These are phyloP conservation scores for Nycteola revayana DNA, from an alignment of 2,888 invertebrate genomes.

Conservation along the genomic window DNA sequence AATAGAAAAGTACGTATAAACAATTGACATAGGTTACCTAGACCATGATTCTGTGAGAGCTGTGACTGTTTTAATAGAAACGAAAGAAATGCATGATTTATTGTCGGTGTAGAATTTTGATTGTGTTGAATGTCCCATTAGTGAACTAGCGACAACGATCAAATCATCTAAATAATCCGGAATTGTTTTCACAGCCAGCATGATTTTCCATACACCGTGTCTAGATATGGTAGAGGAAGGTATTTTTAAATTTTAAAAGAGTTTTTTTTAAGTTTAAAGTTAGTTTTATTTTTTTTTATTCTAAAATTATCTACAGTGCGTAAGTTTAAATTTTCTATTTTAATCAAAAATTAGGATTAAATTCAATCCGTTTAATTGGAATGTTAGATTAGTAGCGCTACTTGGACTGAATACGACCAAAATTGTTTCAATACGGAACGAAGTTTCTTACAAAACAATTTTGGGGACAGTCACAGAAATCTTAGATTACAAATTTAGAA, in stretches of 20 bases:
- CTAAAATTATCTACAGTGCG: constrained; percentile 78
- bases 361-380: constrained; percentile 66
- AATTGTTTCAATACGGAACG: constrained; percentile 31
- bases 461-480: constrained; percentile 48
- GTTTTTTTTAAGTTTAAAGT: constrained; percentile 54
- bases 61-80: constrained; percentile 14
- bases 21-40: constrained; percentile 53
- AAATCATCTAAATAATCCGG: constrained; percentile 66
- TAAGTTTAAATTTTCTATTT: constrained; percentile 75
- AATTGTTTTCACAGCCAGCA: constrained; percentile 77
- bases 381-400: constrained; percentile 71
- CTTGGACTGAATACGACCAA: constrained; percentile 42
- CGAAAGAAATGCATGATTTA: constrained; percentile 44
- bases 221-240: constrained; percentile 75
- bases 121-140: constrained; percentile 21
- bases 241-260: constrained; percentile 54
- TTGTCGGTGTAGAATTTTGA: constrained; percentile 56
- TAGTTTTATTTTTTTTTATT: constrained; percentile 58
- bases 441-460: constrained; percentile 33
- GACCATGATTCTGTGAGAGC: constrained; percentile 27
- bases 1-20: constrained; percentile 45
- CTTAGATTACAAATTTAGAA: constrained; percentile 76
- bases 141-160: constrained; percentile 35
- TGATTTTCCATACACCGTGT: constrained; percentile 74
- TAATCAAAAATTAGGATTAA: constrained; percentile 64